Conservation (phyloP, 2,888 invertebrate genomes). For the Chymomyza amoena region DNA sequence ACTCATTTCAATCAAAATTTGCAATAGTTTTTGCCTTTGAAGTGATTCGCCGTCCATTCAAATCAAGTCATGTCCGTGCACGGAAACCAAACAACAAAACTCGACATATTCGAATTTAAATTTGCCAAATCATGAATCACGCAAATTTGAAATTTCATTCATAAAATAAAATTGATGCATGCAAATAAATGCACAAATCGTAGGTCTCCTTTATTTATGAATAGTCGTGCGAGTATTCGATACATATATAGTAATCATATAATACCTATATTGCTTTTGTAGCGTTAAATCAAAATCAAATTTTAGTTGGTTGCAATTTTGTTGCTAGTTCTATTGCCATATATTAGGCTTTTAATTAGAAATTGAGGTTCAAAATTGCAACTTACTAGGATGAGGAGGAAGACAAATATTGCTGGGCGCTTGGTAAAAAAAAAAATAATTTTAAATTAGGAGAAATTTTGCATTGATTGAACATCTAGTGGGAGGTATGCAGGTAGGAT, state of each 20-base stretch:
- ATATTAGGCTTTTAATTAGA: background rate
- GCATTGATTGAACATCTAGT: too few relatives aligned
- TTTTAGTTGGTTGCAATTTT: background rate
- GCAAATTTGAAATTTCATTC: slow-evolving; percentile 37
- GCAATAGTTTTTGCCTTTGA: slow-evolving; percentile 51
- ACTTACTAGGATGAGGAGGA: too few relatives aligned
- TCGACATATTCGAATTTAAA: slow-evolving; percentile 22
- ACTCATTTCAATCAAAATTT: background rate
- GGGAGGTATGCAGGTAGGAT: too few relatives aligned
- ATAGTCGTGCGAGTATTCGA: background rate
- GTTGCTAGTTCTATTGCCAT: background rate
- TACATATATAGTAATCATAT: too few relatives aligned
- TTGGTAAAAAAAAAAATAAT: too few relatives aligned
- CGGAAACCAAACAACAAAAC: slow-evolving; percentile 48
- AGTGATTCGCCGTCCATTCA: slow-evolving; percentile 20
- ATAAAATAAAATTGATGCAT: slow-evolving; percentile 35
- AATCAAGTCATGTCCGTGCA: slow-evolving; percentile 18
- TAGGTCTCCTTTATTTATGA: background rate
- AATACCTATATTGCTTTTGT: slow-evolving; percentile 5
- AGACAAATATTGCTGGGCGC: too few relatives aligned
- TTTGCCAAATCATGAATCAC: background rate
- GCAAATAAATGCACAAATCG: background rate
- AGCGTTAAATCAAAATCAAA: background rate
- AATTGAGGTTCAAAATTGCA: background rate
- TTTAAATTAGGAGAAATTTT: too few relatives aligned